These are phyloP conservation scores for Aphelocoma californica DNA, from an alignment of 2,797 vertebrate genomes.

Conservation along the genomic window DNA sequence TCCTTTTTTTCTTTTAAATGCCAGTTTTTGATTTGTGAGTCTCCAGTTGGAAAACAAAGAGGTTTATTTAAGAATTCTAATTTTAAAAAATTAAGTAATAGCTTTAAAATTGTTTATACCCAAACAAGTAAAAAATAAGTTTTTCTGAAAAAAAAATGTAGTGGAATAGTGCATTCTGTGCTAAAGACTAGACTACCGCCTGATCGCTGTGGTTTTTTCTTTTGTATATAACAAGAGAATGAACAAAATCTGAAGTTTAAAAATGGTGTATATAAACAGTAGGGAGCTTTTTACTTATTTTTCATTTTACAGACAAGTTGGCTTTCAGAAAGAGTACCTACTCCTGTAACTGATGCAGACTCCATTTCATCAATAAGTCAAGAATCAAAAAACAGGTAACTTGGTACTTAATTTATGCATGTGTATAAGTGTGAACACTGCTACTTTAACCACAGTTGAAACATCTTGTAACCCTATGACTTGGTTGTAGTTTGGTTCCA, in stretches of 20 bases:
- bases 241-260: not conserved
- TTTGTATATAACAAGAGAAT: not conserved
- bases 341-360: constrained; percentile 78
- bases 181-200: not conserved
- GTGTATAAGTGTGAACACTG: not conserved
- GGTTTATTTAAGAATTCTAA: not conserved
- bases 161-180: not conserved
- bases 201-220: not conserved
- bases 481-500: not conserved
- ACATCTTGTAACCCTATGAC: not conserved
- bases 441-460: not conserved
- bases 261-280: not conserved
- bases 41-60: not conserved
- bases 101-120: not conserved
- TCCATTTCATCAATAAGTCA: constrained; percentile 65
- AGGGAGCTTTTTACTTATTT: not conserved
- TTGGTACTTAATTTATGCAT: not conserved
- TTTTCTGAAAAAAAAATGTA: not conserved
- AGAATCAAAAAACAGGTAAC: constrained; percentile 82
- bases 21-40: not conserved
- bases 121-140: not conserved
- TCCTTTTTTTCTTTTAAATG: not conserved
- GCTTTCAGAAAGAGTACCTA: constrained; percentile 82
- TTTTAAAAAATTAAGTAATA: not conserved
- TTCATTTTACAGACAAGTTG: constrained; percentile 78